phyloP scores from a whole-genome alignment of 2,113 vertebrate genomes.

The Marmota monax region DNA sequence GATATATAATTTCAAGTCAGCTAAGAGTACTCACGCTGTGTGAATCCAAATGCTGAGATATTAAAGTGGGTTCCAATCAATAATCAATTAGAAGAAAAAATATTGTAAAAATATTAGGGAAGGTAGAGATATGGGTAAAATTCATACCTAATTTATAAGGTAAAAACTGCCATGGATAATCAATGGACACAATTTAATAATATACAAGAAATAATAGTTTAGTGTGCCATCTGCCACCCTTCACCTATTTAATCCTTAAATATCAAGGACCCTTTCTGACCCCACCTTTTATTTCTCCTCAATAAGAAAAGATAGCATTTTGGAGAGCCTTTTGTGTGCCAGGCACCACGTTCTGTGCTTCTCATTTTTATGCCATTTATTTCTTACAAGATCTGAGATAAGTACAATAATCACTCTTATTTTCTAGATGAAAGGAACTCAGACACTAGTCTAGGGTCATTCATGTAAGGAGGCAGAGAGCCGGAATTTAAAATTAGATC shows the following conservation, averaged over 20 bases:
- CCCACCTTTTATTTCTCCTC: not conserved
- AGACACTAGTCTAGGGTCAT: not conserved
- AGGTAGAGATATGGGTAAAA: not conserved
- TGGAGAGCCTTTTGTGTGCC: not conserved
- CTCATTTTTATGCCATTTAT: not conserved
- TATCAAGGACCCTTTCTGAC: not conserved
- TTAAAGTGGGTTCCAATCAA: not conserved
- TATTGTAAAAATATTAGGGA: not conserved
- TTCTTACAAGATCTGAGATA: not conserved
- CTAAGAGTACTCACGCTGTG: not conserved
- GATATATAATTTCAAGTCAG: not conserved
- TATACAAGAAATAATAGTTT: not conserved
- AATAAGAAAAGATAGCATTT: not conserved
- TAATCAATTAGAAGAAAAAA: not conserved
- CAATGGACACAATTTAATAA: not conserved
- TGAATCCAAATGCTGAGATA: not conserved
- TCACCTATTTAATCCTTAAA: not conserved
- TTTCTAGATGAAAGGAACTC: not conserved
- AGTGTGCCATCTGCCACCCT: not conserved
- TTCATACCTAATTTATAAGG: not conserved
- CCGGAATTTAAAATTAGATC: not conserved
- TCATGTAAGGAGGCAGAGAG: not conserved
- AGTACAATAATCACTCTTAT: not conserved
- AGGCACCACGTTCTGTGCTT: not conserved
- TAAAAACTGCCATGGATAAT: not conserved